Conservation (phyloP, 1,140 invertebrate genomes). For the Trichogramma pretiosum region DNA sequence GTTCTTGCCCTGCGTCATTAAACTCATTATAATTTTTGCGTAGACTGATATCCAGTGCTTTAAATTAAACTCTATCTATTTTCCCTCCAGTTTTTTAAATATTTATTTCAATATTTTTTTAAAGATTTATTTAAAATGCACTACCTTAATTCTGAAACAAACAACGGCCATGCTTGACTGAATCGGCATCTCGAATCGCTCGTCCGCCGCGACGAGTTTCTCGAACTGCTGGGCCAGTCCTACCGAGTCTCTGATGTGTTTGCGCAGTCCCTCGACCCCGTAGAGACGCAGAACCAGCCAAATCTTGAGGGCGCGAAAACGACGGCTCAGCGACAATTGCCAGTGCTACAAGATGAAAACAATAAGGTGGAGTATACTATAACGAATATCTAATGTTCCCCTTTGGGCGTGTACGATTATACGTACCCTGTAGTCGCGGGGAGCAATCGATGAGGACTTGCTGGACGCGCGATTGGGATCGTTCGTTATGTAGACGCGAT, state of each 20-base stretch:
- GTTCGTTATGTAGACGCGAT: conserved; percentile 84
- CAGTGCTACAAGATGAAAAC: conserved; percentile 79
- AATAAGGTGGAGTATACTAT: too few species aligned
- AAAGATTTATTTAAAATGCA: too few species aligned
- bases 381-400: too few species aligned
- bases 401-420: too few species aligned
- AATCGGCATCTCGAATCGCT: conserved; percentile 68
- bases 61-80: too few species aligned
- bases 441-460: too few species aligned
- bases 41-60: too few species aligned
- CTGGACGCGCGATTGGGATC: too few species aligned
- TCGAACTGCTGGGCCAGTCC: conserved; percentile 71
- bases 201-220: conserved; percentile 56
- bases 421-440: conserved; percentile 84
- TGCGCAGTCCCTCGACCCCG: conserved; percentile 70
- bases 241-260: conserved; percentile 69
- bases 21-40: too few species aligned
- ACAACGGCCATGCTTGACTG: conserved; percentile 72
- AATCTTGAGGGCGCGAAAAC: conserved; percentile 85
- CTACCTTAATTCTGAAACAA: conserved; percentile 75
- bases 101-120: conserved; percentile 56
- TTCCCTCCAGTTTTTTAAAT: too few species aligned
- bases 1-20: too few species aligned
- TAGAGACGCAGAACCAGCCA: conserved; percentile 86
- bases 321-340: conserved; percentile 83